Evolutionary conservation across 2,797 vertebrate species (phyloP).

Genomic region (Gymnopithys bicolor): DNA sequence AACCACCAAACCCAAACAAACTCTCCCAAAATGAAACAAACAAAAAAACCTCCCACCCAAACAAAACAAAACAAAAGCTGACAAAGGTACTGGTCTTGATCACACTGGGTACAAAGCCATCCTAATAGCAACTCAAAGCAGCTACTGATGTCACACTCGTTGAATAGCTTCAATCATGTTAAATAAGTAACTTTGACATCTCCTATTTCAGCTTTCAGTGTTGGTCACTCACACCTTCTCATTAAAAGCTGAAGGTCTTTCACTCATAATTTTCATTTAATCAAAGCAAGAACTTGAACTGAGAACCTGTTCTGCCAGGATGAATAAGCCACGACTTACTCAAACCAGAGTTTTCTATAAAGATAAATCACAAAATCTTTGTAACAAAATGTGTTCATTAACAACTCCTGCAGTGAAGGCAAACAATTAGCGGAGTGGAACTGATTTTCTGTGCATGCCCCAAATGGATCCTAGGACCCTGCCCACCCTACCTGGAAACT

Average conservation of each 20-base stretch:
- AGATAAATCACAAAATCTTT: neutral
- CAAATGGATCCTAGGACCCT: neutral
- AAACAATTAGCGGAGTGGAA: neutral
- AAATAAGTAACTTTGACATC: neutral
- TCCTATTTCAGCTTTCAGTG: neutral
- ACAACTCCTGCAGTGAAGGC: neutral
- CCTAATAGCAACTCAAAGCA: neutral
- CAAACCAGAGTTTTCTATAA: neutral
- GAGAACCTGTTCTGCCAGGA: neutral
- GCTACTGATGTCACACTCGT: rapidly evolving
- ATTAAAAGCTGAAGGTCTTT: neutral
- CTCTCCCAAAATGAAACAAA: neutral
- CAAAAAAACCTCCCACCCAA: neutral
- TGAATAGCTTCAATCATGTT: neutral
- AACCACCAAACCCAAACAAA: too few relatives aligned
- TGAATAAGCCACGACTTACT: neutral
- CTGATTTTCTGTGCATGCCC: neutral
- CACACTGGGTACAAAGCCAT: neutral
- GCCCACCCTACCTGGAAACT: neutral
- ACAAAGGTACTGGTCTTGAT: neutral
- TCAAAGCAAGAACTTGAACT: neutral
- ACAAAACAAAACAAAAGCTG: neutral
- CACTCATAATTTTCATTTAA: neutral
- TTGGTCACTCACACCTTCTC: neutral
- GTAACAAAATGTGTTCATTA: neutral